Conservation (phyloP, 2,113 vertebrate species). For the Porphyrio hochstetteri region DNA sequence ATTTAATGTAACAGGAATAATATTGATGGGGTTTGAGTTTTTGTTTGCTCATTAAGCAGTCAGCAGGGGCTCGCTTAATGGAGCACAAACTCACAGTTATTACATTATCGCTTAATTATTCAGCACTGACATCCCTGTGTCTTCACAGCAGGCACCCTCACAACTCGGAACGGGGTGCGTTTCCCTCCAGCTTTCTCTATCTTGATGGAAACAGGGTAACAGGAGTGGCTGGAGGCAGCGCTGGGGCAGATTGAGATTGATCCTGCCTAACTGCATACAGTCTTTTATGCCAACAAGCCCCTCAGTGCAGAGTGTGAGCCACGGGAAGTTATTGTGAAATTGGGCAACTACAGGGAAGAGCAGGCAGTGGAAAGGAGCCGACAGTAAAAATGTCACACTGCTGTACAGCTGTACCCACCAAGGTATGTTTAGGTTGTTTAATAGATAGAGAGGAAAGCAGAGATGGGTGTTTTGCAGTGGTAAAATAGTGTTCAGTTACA, state of each 20-base stretch:
- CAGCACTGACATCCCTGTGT: conserved; percentile 12
- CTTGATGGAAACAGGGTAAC: background rate
- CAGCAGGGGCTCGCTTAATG: conserved; percentile 59
- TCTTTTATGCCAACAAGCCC: background rate
- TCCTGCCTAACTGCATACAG: background rate
- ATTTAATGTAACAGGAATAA: conserved; percentile 12
- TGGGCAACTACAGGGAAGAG: background rate
- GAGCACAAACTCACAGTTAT: conserved; percentile 41
- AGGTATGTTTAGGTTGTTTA: background rate
- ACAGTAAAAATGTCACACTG: background rate
- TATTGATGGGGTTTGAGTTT: conserved; percentile 16
- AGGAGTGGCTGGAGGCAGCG: background rate
- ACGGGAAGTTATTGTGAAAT: background rate
- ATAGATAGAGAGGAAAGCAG: background rate
- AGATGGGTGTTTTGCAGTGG: background rate
- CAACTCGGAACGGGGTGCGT: background rate
- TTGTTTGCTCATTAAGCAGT: conserved; percentile 56
- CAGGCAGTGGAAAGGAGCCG: background rate
- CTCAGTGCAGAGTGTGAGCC: background rate
- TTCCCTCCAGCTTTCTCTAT: background rate
- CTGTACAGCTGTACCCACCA: background rate
- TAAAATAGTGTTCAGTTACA: background rate
- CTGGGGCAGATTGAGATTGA: background rate
- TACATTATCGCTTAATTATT: conserved; percentile 66
- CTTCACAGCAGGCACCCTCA: conserved; percentile 33